phyloP scores from a whole-genome alignment of 1,140 invertebrate genomes.

The Drosophila oshimai region DNA sequence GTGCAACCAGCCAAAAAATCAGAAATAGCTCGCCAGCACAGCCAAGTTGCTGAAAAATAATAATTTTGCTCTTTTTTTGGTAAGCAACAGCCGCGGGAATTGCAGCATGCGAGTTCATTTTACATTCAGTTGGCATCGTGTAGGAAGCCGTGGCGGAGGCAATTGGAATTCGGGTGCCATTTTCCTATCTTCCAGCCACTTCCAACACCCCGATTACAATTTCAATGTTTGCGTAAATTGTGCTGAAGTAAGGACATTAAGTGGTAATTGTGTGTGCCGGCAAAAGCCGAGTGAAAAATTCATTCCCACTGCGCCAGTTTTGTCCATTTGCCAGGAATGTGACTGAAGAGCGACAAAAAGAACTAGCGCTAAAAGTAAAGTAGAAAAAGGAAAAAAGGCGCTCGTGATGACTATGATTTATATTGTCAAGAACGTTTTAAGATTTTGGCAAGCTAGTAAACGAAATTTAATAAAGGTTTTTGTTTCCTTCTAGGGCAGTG shows the following conservation, averaged over 20 bases:
- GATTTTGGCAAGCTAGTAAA: conserved; percentile 27
- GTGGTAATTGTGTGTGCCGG: conserved; percentile 67
- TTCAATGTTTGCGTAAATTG: conserved; percentile 70
- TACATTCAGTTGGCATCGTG: conserved; percentile 4
- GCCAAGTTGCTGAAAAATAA: conserved; percentile 38
- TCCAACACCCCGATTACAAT: background rate
- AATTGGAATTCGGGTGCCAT: conserved; percentile 2
- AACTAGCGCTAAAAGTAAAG: too few species aligned
- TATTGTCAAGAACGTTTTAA: conserved; percentile 7
- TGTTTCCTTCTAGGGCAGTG: background rate
- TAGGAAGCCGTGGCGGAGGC: background rate
- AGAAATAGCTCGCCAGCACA: conserved; percentile 37
- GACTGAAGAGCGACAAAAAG: conserved; percentile 1
- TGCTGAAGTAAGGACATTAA: conserved; percentile 71
- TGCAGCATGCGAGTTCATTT: conserved; percentile 40
- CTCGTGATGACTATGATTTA: conserved; percentile 54
- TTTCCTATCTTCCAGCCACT: background rate
- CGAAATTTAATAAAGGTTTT: conserved; percentile 34
- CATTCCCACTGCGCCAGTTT: background rate
- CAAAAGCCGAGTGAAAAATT: conserved; percentile 51
- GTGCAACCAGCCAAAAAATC: background rate
- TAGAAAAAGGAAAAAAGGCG: background rate
- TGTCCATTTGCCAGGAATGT: conserved; percentile 11
- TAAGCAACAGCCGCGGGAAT: conserved; percentile 10
- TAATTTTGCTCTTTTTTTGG: conserved; percentile 13